These are phyloP conservation scores for Ctenosaura bakeri DNA, from an alignment of 2,797 vertebrate species.

Conservation along the genomic window DNA sequence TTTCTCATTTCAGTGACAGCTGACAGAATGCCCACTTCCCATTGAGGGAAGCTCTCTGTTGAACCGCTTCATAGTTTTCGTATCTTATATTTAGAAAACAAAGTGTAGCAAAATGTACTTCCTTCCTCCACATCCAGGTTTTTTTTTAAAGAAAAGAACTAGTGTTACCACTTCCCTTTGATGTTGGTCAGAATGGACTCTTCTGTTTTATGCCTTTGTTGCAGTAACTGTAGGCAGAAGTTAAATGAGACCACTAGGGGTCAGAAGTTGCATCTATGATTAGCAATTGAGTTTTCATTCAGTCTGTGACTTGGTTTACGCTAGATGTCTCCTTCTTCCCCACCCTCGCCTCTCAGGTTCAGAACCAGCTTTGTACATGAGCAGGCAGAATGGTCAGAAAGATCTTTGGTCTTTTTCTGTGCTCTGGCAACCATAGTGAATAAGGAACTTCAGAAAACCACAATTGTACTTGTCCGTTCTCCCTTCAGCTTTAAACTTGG, in stretches of 20 bases:
- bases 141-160: neutral
- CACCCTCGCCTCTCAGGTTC: neutral
- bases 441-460: neutral
- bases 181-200: neutral
- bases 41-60: neutral
- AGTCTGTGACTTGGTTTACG: neutral
- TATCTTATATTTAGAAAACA: accelerated
- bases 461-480: neutral
- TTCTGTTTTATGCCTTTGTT: constrained; percentile 26
- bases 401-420: neutral
- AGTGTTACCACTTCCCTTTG: neutral
- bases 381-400: neutral
- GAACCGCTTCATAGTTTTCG: neutral
- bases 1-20: accelerated
- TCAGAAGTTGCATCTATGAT: neutral
- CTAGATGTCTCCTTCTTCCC: neutral
- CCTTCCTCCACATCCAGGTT: neutral
- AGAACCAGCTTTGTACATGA: neutral
- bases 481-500: neutral
- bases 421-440: constrained; percentile 13
- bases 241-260: neutral
- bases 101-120: neutral
- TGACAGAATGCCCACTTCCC: neutral
- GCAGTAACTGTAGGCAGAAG: constrained; percentile 2
- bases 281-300: neutral